Percentiles rank a stretch among this genome's conserved stretches.
phyloP scores from a whole-genome alignment of 2,888 invertebrate genomes.

The Nemotelus pantherinus region DNA sequence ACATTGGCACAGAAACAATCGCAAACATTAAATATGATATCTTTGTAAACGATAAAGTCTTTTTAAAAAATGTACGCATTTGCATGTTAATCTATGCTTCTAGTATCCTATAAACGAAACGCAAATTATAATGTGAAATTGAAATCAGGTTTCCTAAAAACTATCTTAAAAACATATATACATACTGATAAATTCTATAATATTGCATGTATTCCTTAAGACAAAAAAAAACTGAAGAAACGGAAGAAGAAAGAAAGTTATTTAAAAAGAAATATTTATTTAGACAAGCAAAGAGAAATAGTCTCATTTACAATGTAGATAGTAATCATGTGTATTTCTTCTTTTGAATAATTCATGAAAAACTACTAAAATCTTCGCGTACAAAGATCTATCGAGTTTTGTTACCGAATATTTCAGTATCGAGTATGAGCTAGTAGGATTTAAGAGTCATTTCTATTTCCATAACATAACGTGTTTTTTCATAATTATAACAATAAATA shows the following conservation, averaged over 20 bases:
- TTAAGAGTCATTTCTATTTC: too few relatives aligned
- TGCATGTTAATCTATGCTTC: not conserved
- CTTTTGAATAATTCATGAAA: not conserved
- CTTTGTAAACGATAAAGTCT: not conserved
- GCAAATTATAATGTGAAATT: not conserved
- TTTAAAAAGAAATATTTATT: not conserved
- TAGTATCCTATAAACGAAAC: too few relatives aligned
- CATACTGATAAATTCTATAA: not conserved
- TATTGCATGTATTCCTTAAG: slow-evolving; percentile 17
- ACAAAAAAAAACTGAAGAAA: not conserved
- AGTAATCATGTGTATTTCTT: not conserved
- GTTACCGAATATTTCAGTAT: not conserved
- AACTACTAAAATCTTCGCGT: too few relatives aligned
- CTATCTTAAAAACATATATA: not conserved
- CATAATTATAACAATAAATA: too few relatives aligned
- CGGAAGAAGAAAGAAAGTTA: not conserved
- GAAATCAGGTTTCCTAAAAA: slow-evolving; percentile 35
- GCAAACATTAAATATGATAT: not conserved
- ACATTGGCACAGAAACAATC: not conserved
- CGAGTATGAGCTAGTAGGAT: too few relatives aligned
- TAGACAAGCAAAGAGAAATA: not conserved
- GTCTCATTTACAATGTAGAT: slow-evolving; percentile 3
- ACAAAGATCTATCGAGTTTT: not conserved
- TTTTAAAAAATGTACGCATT: not conserved
- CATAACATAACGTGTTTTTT: too few relatives aligned